These are phyloP conservation scores for Stratiolaelaps scimitus DNA, from an alignment of 1,140 invertebrate species.

Conservation along the genomic window DNA sequence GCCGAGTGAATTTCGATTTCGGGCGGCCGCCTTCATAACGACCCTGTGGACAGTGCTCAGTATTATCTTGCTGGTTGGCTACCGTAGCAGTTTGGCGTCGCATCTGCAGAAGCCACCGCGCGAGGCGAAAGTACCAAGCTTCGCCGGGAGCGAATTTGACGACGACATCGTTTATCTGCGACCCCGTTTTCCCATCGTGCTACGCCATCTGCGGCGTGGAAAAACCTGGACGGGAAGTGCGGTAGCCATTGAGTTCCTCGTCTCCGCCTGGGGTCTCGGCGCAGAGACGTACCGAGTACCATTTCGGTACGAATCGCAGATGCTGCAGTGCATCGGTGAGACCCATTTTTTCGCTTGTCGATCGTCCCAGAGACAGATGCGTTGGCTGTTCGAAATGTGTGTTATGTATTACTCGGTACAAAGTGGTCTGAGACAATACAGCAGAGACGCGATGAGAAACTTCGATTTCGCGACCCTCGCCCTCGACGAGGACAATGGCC, in stretches of 20 bases:
- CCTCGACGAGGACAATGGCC: too few species aligned
- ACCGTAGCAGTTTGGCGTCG: conserved; percentile 8
- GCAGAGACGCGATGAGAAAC: too few species aligned
- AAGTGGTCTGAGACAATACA: too few species aligned
- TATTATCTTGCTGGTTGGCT: conserved; percentile 1
- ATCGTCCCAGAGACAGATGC: background rate
- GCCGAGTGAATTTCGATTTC: background rate
- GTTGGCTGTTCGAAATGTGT: background rate
- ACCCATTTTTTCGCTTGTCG: conserved; percentile 6
- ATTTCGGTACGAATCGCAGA: background rate
- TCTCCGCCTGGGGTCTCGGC: conserved; percentile 1
- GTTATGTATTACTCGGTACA: background rate
- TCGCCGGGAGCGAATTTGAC: background rate
- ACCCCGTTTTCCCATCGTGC: background rate
- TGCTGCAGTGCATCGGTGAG: background rate
- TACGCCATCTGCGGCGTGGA: background rate
- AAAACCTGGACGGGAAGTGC: background rate
- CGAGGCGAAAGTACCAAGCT: conserved; percentile 5
- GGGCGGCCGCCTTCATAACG: background rate
- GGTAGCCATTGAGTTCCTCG: background rate
- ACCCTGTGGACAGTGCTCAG: conserved; percentile 15
- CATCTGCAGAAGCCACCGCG: conserved; percentile 8
- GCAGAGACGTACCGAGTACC: background rate
- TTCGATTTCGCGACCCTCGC: too few species aligned
- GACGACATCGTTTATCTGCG: conserved; percentile 3